Conservation (phyloP, 2,797 vertebrate species). For the Phaenicophaeus curvirostris region DNA sequence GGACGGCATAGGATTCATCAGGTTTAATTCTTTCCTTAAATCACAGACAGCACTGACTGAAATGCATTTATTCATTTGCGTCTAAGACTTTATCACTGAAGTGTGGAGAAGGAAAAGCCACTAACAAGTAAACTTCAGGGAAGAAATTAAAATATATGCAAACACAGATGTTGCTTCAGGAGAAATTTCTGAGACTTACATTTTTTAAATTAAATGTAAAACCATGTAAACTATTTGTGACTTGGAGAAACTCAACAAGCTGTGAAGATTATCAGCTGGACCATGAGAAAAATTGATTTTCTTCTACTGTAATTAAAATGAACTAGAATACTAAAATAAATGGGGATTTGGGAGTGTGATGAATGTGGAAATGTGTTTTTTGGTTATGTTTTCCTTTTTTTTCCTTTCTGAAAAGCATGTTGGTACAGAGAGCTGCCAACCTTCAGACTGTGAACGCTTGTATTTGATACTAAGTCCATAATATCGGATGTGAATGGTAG, state of each 20-base stretch:
- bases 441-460: not conserved
- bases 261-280: slow-evolving; percentile 28
- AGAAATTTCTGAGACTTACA: not conserved
- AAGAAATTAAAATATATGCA: not conserved
- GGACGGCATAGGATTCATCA: rapidly evolving
- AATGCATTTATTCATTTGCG: not conserved
- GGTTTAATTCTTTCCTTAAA: not conserved
- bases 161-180: not conserved
- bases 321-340: slow-evolving; percentile 21
- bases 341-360: not conserved
- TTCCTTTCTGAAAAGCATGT: not conserved
- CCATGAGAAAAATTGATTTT: slow-evolving; percentile 7
- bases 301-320: slow-evolving; percentile 34
- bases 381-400: not conserved
- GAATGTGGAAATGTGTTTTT: not conserved
- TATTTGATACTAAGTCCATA: not conserved
- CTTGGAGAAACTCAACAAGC: slow-evolving; percentile 4
- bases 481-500: not conserved
- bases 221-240: slow-evolving; percentile 34
- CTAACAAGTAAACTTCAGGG: not conserved
- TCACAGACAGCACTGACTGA: not conserved
- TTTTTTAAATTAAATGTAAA: slow-evolving; percentile 14
- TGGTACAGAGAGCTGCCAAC: not conserved
- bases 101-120: not conserved
- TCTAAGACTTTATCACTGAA: not conserved